Evolutionary conservation across 2,888 invertebrate species (phyloP), one percentile per base, ranked within the genome.

Genomic region (Drosophila falleni): DNA sequence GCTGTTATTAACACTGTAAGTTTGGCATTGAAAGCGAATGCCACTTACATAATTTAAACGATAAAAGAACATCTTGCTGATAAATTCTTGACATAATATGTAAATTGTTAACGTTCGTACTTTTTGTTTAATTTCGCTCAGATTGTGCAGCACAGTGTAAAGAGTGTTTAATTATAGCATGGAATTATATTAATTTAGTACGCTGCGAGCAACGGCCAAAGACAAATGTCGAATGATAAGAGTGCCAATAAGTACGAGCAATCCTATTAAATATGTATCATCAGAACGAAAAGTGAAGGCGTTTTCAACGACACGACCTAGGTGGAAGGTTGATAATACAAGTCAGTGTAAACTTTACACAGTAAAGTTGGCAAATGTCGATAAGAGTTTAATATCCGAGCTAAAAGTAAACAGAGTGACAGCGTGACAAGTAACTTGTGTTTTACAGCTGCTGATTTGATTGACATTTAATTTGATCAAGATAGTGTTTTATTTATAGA

Each of bases 201-300:
- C 50, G 46, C 13, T 44, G 62, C 70, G 64, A 65, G 54, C 66
- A 39, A 15, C 35, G 61, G 37, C 50, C 46, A 61, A 41, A 64
- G 81, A 55, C 62, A 55, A 78, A 39, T 75, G 78, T 62, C 15
- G 26, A 42, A 50, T 55, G 67, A 76, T 83, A 80, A 73, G 60
- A 64, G 19, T 39, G 46, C 35, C 15, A 39, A 29, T 11, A 39
- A 31, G 29, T 29, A n/a, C 11, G 46, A 23, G 10, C 19, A 69
- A 35, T 59, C 31, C 19, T 16, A 61, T 66, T 47, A 49, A 58
- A 46, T 31, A 19, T 51, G 49, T 50, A 54, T 58, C 42, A 61
- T 23, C 61, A 13, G 65, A 31, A 31, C 15, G 29, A 15, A 76
- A 82, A 80, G 61, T 64, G 66, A 84, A 73, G 61, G 73, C 47